phyloP scores from a whole-genome alignment of 2,113 vertebrate species.

The Ophiodon elongatus region DNA sequence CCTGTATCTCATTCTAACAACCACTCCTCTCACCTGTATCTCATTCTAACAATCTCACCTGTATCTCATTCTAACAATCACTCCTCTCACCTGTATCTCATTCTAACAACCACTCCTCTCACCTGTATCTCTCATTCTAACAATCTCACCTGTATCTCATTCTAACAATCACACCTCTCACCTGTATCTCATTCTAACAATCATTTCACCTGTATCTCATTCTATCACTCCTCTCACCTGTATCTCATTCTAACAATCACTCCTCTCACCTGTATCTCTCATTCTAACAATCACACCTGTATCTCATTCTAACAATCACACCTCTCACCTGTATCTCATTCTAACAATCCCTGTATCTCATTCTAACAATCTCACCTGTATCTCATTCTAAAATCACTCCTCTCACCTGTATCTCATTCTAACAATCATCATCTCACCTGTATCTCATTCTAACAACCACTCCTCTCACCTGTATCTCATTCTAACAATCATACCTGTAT shows the following conservation, averaged over 20 bases:
- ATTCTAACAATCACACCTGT: no score
- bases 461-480: constrained; percentile 82
- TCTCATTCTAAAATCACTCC: constrained; percentile 74
- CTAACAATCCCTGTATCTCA: no score
- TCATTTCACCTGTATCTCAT: no score
- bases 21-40: constrained; percentile 75
- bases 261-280: constrained; percentile 80
- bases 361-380: constrained; percentile 78
- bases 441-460: no score
- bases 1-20: constrained; percentile 80
- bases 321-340: constrained; percentile 82
- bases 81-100: constrained; percentile 80
- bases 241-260: constrained; percentile 74
- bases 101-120: constrained; percentile 67
- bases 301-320: no score
- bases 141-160: no score
- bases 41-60: constrained; percentile 83
- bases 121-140: constrained; percentile 82
- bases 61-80: no score
- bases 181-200: constrained; percentile 82
- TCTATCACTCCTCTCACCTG: constrained; percentile 73
- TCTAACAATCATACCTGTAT: no score
- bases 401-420: constrained; percentile 83
- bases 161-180: constrained; percentile 64
- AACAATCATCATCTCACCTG: no score